phyloP scores from a whole-genome alignment of 1,140 invertebrate genomes.

The Diorhabda sublineata region DNA sequence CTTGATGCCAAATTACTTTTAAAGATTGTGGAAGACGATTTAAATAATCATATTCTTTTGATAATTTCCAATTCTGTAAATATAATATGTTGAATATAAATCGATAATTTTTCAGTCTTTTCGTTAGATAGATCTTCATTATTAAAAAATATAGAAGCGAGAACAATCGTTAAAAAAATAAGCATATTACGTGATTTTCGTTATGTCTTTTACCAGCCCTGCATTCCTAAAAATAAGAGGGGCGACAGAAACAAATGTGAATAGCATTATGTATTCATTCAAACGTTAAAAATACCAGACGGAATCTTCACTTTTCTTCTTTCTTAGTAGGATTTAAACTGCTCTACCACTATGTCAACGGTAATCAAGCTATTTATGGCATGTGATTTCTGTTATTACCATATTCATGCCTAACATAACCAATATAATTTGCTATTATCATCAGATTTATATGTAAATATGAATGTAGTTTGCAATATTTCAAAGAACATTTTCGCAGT shows the following conservation, averaged over 20 bases:
- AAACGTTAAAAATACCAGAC: constrained; percentile 28
- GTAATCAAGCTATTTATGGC: constrained; percentile 39
- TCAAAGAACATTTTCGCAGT: too few relatives aligned
- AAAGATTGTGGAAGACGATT: too few relatives aligned
- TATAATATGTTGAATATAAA: too few relatives aligned
- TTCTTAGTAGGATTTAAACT: constrained; percentile 34
- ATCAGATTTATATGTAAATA: constrained; percentile 14
- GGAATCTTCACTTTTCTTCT: constrained; percentile 33
- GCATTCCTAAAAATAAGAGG: constrained; percentile 26
- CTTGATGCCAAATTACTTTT: too few relatives aligned
- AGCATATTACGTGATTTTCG: too few relatives aligned
- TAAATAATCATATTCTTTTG: too few relatives aligned
- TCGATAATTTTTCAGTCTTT: too few relatives aligned
- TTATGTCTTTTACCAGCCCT: background rate
- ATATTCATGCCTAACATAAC: constrained; percentile 14
- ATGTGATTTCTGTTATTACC: constrained; percentile 22
- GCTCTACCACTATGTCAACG: constrained; percentile 26
- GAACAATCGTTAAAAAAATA: too few relatives aligned
- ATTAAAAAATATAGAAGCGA: too few relatives aligned
- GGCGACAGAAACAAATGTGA: constrained; percentile 47
- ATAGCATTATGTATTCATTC: constrained; percentile 45
- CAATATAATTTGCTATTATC: constrained; percentile 14
- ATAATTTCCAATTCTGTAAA: too few relatives aligned
- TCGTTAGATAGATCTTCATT: too few relatives aligned
- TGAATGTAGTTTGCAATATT: background rate